Conservation (phyloP, 2,113 vertebrate genomes). For the Leptocoma aspasia region DNA sequence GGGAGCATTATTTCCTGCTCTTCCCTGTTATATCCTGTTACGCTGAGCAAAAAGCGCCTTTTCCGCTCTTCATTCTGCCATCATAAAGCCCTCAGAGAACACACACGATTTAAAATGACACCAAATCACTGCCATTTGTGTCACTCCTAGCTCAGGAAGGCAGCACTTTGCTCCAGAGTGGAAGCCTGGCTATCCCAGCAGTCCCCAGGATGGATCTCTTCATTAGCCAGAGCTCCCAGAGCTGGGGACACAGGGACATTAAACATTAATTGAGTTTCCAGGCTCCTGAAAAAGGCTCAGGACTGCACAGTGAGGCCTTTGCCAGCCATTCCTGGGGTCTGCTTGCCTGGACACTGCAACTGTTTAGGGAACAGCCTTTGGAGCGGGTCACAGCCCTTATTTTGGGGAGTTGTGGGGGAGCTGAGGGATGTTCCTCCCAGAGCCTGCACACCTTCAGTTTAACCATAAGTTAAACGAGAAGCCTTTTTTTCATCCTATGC, state of each 20-base stretch:
- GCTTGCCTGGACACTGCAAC: background rate
- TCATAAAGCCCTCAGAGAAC: background rate
- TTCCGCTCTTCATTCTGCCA: background rate
- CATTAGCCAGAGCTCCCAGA: background rate
- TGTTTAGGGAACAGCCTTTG: background rate
- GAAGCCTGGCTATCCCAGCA: background rate
- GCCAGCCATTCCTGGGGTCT: background rate
- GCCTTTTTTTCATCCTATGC: conserved; percentile 15
- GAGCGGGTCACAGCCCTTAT: background rate
- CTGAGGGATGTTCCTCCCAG: background rate
- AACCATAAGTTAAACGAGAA: background rate
- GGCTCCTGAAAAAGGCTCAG: background rate
- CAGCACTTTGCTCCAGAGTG: background rate
- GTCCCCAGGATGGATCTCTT: background rate
- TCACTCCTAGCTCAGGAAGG: background rate
- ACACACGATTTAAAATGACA: background rate
- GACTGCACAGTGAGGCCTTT: background rate
- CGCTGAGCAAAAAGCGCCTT: background rate
- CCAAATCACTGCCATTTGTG: background rate
- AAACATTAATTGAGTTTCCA: background rate
- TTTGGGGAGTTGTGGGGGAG: background rate
- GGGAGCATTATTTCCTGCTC: background rate
- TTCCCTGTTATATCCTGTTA: background rate
- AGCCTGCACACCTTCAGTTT: conserved; percentile 16
- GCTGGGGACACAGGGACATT: background rate